Evolutionary conservation across 2,113 vertebrate species (phyloP).

Genomic region (Ophiodon elongatus): DNA sequence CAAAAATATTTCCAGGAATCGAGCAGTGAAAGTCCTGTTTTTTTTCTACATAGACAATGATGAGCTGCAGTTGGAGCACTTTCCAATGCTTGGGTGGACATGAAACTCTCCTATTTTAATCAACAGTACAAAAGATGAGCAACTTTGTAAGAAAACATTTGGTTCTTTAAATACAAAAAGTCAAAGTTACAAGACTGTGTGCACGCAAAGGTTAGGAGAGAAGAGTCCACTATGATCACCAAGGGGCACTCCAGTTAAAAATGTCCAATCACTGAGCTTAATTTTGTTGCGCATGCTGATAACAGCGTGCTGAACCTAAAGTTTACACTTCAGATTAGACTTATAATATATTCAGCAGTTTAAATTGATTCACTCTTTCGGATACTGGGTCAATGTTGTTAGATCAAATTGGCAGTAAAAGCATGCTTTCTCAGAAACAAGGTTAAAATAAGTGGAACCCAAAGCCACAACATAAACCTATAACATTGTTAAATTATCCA

Average conservation of each 20-base stretch:
- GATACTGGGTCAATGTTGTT: background rate
- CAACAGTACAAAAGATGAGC: background rate
- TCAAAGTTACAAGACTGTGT: background rate
- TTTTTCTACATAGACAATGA: background rate
- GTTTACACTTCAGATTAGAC: conserved; percentile 1
- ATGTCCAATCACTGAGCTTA: background rate
- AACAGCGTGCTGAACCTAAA: background rate
- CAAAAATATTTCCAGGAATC: background rate
- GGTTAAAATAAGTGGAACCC: background rate
- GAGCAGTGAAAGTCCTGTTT: background rate
- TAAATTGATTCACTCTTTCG: background rate
- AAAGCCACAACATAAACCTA: background rate
- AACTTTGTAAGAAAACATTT: background rate
- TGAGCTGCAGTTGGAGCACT: background rate
- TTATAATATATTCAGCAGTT: conserved; percentile 1
- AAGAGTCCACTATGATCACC: background rate
- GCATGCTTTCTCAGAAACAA: background rate
- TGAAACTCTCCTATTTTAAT: background rate
- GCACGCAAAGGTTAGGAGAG: background rate
- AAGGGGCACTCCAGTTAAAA: background rate
- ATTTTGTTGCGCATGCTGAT: background rate
- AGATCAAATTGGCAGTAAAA: background rate
- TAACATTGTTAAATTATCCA: background rate
- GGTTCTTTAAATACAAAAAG: background rate
- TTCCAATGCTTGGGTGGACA: background rate